Evolutionary conservation across 2,888 invertebrate genomes (phyloP), one percentile per base, ranked within the genome.

Genomic region (Melolontha melolontha): DNA sequence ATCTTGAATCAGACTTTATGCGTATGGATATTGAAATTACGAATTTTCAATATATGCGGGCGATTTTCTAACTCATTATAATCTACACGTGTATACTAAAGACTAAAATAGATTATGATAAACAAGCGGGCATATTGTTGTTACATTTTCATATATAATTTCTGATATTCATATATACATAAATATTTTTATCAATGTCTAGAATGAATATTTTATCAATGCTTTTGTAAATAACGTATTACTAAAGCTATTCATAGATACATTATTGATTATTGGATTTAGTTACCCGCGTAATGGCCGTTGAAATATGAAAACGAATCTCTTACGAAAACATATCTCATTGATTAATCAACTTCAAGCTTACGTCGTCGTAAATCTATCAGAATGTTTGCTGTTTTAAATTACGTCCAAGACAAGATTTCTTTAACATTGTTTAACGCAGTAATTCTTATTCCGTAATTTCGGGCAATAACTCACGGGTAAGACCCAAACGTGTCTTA

Each of bases 401-500:
- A 59, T 64, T 59, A 51, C 64, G 39, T 12, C 41, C 42, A 44
- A 54, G 41, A 59, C 66, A 29, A 22, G 34, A 66, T 66, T 57
- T 66, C 57, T 57, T 57, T 57, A 50, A 41, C 41, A 66, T 66
- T 66, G 64, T 64, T 64, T 64, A 64, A 64, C 52, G 64, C 52
- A 41, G 64, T 64, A 64, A 64, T 64, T 64, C 64, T 64, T 64
- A 64, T 64, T 64, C 64, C 51, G 66, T 66, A 66, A 66, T 66
- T 66, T 66, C 59, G 57, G 29, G 57, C 42, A 67, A 67, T 67
- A 64, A 68, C 64, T 68, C 50, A 68, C 52, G 17, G 59, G 50
- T 44, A 54, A 14, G 63, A 52, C 69, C 68, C 50, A 65, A 70
- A 72, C 74, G 74, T 74, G 74, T 73, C 72, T 74, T 74, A 74